Conservation (phyloP, 2,888 invertebrate genomes). For the Siphonodentalium dalli region DNA sequence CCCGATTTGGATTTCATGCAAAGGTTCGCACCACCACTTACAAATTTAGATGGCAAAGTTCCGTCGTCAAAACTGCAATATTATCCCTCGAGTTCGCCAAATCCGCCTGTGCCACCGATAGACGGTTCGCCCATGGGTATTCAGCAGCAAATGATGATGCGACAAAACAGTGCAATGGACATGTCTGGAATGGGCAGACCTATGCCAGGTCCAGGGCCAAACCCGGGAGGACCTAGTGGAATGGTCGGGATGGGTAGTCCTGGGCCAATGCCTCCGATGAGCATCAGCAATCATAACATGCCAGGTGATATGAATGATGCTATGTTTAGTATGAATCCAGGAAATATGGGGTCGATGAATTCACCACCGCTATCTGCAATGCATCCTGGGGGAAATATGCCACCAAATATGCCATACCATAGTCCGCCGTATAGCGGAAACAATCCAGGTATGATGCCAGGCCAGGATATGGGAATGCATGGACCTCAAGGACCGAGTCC, state of each 20-base stretch:
- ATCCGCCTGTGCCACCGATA: constrained; percentile 33
- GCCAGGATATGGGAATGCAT: constrained; percentile 36
- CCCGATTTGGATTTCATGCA: constrained; percentile 70
- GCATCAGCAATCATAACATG: no score
- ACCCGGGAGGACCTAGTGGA: constrained; percentile 30
- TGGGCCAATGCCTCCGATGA: constrained; percentile 36
- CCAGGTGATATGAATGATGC: constrained; percentile 32
- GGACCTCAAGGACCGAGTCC: constrained; percentile 23
- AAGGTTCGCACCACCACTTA: constrained; percentile 88
- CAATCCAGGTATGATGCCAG: constrained; percentile 27
- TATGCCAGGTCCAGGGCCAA: constrained; percentile 14
- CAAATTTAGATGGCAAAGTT: constrained; percentile 76
- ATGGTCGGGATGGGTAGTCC: constrained; percentile 34
- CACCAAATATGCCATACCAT: constrained; percentile 35
- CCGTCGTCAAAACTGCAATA: constrained; percentile 77
- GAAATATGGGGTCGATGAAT: constrained; percentile 16
- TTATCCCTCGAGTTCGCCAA: constrained; percentile 66
- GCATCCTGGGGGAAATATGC: constrained; percentile 28
- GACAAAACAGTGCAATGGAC: constrained; percentile 17
- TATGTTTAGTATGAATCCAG: constrained; percentile 18
- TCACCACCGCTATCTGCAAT: no score
- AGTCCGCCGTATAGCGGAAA: constrained; percentile 29
- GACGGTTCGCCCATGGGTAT: constrained; percentile 38
- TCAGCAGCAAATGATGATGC: constrained; percentile 40
- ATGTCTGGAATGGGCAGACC: constrained; percentile 21